Evolutionary conservation across 2,113 vertebrate genomes (phyloP).

Genomic region (Tympanuchus pallidicinctus): DNA sequence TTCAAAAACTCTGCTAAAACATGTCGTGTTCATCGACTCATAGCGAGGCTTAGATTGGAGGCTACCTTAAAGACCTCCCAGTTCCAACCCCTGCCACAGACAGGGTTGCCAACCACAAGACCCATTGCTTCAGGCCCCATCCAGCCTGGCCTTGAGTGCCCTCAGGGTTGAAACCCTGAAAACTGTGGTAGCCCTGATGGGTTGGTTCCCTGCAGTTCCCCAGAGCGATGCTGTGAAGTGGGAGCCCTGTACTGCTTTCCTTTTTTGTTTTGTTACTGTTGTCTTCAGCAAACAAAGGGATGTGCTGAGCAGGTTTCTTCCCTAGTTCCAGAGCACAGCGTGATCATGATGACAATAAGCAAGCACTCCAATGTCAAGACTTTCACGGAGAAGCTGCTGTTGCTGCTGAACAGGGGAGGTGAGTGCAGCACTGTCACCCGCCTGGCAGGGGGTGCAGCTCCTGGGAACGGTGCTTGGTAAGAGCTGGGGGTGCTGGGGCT

Average conservation of each 20-base stretch:
- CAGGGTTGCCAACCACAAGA: too few species aligned
- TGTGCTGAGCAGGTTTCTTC: constrained; percentile 12
- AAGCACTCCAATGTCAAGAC: constrained; percentile 91
- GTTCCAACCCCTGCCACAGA: too few species aligned
- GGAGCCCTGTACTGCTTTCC: neutral
- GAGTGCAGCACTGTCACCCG: neutral
- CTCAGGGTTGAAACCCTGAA: neutral
- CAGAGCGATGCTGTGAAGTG: neutral
- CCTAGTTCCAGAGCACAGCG: constrained; percentile 89
- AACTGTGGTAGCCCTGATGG: neutral
- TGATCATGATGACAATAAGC: constrained; percentile 91
- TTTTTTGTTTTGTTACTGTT: neutral
- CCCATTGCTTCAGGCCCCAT: too few species aligned
- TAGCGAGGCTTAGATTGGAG: too few species aligned
- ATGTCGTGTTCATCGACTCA: too few species aligned
- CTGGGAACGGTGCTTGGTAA: neutral
- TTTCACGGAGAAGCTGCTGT: constrained; percentile 92
- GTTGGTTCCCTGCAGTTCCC: neutral
- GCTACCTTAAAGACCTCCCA: too few species aligned
- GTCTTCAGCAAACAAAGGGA: constrained; percentile 1
- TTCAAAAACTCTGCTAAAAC: neutral
- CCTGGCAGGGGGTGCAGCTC: neutral
- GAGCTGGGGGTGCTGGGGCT: neutral
- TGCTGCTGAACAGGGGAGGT: constrained; percentile 96
- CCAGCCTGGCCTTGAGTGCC: too few species aligned